These are phyloP conservation scores for Pseudachorutes palmiensis DNA, from an alignment of 1,140 invertebrate genomes.

Conservation along the genomic window DNA sequence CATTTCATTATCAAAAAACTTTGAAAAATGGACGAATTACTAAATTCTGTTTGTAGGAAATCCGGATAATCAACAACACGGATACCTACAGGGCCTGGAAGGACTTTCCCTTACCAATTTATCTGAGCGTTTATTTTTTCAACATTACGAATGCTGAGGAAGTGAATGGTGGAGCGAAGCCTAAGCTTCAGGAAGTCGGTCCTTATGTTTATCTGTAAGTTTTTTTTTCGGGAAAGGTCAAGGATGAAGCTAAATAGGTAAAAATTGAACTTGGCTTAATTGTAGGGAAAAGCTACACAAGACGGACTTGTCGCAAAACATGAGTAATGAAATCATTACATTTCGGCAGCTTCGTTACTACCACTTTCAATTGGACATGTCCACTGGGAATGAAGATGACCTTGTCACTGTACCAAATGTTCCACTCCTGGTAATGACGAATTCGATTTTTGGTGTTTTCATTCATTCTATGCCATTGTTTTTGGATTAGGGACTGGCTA, in stretches of 20 bases:
- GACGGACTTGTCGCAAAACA: conserved; percentile 25
- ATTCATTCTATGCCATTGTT: too few species aligned
- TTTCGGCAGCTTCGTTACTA: conserved; percentile 30
- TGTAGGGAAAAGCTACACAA: conserved; percentile 25
- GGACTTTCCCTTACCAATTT: conserved; percentile 46
- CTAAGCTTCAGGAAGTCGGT: conserved; percentile 45
- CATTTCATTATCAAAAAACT: not conserved
- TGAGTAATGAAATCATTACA: conserved; percentile 21
- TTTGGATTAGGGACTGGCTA: conserved; percentile 18
- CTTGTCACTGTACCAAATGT: conserved; percentile 27
- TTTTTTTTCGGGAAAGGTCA: not conserved
- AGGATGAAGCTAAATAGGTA: too few species aligned
- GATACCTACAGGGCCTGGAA: conserved; percentile 41
- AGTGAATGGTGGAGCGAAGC: conserved; percentile 43
- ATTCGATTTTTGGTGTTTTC: too few species aligned
- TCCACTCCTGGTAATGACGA: conserved; percentile 28
- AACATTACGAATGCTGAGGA: conserved; percentile 46
- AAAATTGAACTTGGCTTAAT: not conserved
- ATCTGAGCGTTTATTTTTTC: conserved; percentile 47
- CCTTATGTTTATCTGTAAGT: conserved; percentile 48
- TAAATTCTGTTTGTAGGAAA: conserved; percentile 31
- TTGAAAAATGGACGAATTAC: conserved; percentile 1
- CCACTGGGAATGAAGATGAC: conserved; percentile 28
- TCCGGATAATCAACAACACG: conserved; percentile 29
- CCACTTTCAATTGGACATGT: conserved; percentile 30